phyloP scores from a whole-genome alignment of 2,797 vertebrate genomes.

The Acrossocheilus fasciatus region DNA sequence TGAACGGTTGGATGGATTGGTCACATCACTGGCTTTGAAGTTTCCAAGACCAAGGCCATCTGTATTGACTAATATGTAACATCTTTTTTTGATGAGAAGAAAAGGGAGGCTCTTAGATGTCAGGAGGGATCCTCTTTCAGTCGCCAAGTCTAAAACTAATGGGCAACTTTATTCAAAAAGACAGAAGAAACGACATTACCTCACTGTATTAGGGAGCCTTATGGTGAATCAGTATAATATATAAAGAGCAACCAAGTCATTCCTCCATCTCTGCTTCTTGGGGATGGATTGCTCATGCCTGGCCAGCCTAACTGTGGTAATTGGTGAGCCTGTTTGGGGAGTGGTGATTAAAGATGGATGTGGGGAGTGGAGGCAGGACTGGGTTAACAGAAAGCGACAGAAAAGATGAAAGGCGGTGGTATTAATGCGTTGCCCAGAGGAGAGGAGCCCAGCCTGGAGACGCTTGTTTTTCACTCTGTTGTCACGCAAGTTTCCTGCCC shows the following conservation, averaged over 20 bases:
- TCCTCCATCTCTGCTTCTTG: constrained; percentile 41
- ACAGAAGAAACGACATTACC: constrained; percentile 45
- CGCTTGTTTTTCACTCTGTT: constrained; percentile 64
- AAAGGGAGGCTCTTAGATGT: constrained; percentile 57
- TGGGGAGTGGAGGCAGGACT: constrained; percentile 56
- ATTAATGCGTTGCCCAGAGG: constrained; percentile 67
- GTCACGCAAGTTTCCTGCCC: constrained; percentile 67
- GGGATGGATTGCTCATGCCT: constrained; percentile 48
- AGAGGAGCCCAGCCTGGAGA: constrained; percentile 58
- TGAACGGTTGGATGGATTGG: not conserved
- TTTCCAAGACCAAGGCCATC: constrained; percentile 3
- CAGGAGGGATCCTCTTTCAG: constrained; percentile 48
- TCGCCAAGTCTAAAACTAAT: constrained; percentile 61
- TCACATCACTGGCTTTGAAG: constrained; percentile 12
- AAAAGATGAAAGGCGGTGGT: constrained; percentile 70
- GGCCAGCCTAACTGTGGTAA: constrained; percentile 52
- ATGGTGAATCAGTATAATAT: constrained; percentile 50
- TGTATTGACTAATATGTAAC: constrained; percentile 26
- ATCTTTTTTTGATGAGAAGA: constrained; percentile 36
- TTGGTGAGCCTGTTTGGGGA: constrained; percentile 59
- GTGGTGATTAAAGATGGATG: constrained; percentile 70
- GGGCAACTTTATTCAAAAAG: constrained; percentile 51
- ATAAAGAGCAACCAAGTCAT: constrained; percentile 37
- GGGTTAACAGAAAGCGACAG: constrained; percentile 73
- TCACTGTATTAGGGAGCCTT: constrained; percentile 26